Conservation (phyloP, 2,113 vertebrate genomes). For the Ptilorrhoa leucosticta region DNA sequence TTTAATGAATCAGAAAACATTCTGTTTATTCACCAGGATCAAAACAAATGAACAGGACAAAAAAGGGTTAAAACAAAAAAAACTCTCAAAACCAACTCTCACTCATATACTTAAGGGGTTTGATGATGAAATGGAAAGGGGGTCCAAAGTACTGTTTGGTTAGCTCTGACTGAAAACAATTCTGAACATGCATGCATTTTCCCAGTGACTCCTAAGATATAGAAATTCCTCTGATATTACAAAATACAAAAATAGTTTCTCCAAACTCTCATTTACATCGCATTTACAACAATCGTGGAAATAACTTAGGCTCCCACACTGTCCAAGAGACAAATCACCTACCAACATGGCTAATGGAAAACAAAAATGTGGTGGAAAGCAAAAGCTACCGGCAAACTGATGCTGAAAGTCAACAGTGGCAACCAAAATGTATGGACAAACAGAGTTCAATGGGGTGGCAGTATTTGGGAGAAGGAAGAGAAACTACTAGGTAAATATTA, state of each 20-base stretch:
- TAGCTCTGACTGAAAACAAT: slow-evolving; percentile 80
- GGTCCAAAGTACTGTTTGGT: slow-evolving; percentile 73
- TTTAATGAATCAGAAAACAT: slow-evolving; percentile 13
- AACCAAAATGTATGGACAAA: slow-evolving; percentile 1
- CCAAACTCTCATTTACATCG: slow-evolving; percentile 94
- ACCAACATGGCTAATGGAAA: slow-evolving; percentile 15
- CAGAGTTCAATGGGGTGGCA: slow-evolving; percentile 14
- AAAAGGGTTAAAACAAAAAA: background rate
- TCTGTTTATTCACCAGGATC: slow-evolving; percentile 42
- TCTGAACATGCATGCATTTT: slow-evolving; percentile 79
- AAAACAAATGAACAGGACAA: slow-evolving; percentile 20
- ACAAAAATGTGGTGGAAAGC: slow-evolving; percentile 31
- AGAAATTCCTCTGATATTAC: slow-evolving; percentile 93
- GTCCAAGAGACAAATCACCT: slow-evolving; percentile 67
- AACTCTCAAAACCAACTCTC: background rate
- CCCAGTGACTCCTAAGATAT: slow-evolving; percentile 93
- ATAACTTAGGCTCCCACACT: slow-evolving; percentile 77
- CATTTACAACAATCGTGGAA: slow-evolving; percentile 87
- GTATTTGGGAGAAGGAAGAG: slow-evolving; percentile 40
- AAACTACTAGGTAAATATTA: slow-evolving; percentile 57
- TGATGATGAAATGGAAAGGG: slow-evolving; percentile 35
- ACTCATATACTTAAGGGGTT: slow-evolving; percentile 47
- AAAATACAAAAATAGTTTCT: slow-evolving; percentile 90
- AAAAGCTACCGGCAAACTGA: slow-evolving; percentile 54
- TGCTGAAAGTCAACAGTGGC: slow-evolving; percentile 48